Percentiles rank a stretch among this genome's conserved stretches.
Evolutionary conservation across 2,888 invertebrate species (phyloP).

Genomic region (Rhorus exstirpatorius): DNA sequence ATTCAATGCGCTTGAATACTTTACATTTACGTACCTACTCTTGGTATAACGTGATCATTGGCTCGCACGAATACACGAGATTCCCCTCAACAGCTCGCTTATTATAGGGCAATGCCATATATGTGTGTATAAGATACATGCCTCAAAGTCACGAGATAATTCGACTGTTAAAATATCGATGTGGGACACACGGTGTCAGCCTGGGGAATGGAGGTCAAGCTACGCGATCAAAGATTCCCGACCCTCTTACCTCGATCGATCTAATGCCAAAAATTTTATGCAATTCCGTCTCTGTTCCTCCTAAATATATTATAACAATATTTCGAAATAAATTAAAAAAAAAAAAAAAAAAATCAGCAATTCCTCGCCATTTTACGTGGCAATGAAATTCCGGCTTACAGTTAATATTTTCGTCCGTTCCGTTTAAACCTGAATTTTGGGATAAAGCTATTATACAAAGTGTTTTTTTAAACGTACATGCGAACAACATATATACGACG

Average conservation of each 20-base stretch:
- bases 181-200: conserved; percentile 26
- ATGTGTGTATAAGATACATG: neutral
- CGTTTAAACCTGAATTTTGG: too few species aligned
- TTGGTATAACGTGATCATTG: conserved; percentile 16
- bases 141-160: conserved; percentile 50
- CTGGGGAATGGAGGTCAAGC: conserved; percentile 17
- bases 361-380: too few species aligned
- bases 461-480: too few species aligned
- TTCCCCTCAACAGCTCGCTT: neutral
- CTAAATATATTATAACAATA: neutral
- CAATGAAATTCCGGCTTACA: too few species aligned
- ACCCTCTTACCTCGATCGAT: conserved; percentile 21
- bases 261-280: conserved; percentile 36
- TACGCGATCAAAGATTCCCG: neutral
- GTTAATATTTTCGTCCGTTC: too few species aligned
- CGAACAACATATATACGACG: neutral
- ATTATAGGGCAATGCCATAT: neutral
- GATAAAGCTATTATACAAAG: too few species aligned
- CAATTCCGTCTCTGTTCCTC: neutral
- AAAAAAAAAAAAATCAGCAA: too few species aligned
- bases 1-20: conserved; percentile 30
- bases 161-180: conserved; percentile 44
- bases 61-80: conserved; percentile 30
- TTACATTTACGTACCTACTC: conserved; percentile 9
- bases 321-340: neutral